A percentile compares a stretch with the other conserved stretches of the same genome.
These are phyloP conservation scores for Acomys russatus DNA, from an alignment of 2,797 vertebrate genomes.

Conservation along the genomic window DNA sequence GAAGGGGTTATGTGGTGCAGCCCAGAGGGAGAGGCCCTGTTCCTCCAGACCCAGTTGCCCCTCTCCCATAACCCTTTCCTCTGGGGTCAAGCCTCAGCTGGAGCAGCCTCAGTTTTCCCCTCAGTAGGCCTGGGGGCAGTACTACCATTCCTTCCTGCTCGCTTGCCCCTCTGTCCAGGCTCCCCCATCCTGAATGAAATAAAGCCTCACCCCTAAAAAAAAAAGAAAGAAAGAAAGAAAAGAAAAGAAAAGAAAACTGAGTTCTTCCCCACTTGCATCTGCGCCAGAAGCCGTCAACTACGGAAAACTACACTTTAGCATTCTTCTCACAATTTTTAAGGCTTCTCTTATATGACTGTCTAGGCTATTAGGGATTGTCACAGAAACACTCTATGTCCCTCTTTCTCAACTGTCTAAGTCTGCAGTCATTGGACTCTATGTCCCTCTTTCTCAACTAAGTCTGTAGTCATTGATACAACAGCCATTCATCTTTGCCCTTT, in stretches of 20 bases:
- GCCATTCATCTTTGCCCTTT: background rate
- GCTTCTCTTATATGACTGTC: background rate
- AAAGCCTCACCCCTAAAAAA: constrained; percentile 4
- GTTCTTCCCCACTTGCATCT: background rate
- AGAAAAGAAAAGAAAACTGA: background rate
- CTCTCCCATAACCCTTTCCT: background rate
- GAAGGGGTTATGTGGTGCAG: constrained; percentile 31
- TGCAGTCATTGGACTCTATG: background rate
- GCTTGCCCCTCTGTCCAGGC: constrained; percentile 47
- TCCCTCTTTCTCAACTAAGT: background rate
- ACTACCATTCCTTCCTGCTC: constrained; percentile 13
- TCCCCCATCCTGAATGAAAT: constrained; percentile 75
- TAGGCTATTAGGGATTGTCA: background rate
- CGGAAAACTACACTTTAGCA: background rate
- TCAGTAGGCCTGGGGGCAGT: constrained; percentile 57
- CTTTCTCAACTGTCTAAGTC: background rate
- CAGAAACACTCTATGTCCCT: background rate
- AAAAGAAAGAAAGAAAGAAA: no score
- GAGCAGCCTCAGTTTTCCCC: constrained; percentile 6
- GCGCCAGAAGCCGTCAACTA: background rate
- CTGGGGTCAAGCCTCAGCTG: constrained; percentile 37
- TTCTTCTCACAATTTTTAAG: background rate
- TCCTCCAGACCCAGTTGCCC: constrained; percentile 47
- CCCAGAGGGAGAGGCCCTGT: constrained; percentile 46
- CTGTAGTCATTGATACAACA: background rate